Evolutionary conservation across 2,113 vertebrate genomes (phyloP).

Genomic region (Cromileptes altivelis): DNA sequence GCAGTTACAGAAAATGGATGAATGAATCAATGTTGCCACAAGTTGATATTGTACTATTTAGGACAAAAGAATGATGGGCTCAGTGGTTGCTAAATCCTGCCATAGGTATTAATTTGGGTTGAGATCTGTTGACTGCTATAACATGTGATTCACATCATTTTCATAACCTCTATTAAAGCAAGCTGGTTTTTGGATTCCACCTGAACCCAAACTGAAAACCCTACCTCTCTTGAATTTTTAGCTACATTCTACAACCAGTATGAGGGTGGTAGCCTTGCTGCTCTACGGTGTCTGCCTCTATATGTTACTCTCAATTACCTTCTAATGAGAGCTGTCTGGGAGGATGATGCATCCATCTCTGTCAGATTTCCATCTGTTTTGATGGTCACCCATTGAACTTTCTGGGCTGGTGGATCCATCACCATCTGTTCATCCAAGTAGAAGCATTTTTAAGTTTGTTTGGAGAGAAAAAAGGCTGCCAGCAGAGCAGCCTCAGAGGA

Average conservation of each 20-base stretch:
- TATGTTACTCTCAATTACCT: conserved; percentile 14
- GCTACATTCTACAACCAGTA: not conserved
- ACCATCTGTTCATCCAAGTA: conserved; percentile 25
- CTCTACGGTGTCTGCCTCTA: conserved; percentile 1
- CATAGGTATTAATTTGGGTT: not conserved
- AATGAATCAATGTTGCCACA: not conserved
- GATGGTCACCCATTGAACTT: conserved; percentile 25
- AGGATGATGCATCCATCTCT: conserved; percentile 16
- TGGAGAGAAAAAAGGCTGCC: conserved; percentile 12
- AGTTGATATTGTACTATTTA: not conserved
- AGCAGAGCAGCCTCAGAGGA: not conserved
- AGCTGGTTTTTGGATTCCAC: not conserved
- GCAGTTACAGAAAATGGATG: too few species aligned
- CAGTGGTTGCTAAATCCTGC: not conserved
- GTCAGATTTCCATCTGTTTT: conserved; percentile 48
- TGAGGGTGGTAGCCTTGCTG: not conserved
- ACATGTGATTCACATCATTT: not conserved
- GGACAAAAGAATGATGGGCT: not conserved
- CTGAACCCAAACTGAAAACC: not conserved
- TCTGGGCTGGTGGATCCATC: not conserved
- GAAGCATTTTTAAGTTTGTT: conserved; percentile 7
- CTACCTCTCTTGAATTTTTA: not conserved
- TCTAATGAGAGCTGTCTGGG: conserved; percentile 24
- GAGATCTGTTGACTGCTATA: not conserved
- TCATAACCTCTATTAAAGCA: not conserved